Base-by-base conservation (phyloP, 2,113 vertebrate species). In the Macrotus californicus region DNA sequence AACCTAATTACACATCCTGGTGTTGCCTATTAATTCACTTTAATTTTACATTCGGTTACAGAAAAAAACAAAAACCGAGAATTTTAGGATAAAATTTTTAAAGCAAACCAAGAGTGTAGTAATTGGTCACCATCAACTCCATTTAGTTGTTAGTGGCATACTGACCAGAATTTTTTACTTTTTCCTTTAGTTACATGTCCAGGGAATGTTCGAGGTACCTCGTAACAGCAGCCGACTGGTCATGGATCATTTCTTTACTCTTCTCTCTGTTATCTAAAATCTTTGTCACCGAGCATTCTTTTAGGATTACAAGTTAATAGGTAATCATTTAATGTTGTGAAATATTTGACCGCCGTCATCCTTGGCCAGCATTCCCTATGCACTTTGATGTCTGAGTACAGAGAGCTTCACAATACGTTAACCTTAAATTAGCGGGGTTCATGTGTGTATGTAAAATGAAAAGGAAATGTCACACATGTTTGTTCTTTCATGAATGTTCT, bases 271-370 rank as follows among this genome's bases (percentile, higher is more conserved):
- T 93, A 56, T 86, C 70, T 64, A 2, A 2, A 2, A 41, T 84
- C 15, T 96, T 70, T 94, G 46, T 69, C 59, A n/a, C 76, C 96
- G 31, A 46, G 18, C 19, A 13, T 88, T 59, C 61, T 93, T 96
- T 88, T 72, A 59, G 50, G 50, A 39, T 56, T 56, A 0, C 16
- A 87, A 90, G n/a, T 95, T 92, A 87, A 69, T 88, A 85, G 61
- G 73, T 86, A 59, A 88, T 81, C 14, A 39, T 54, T 91, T 75
- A 48, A 14, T 48, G 85, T 81, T 77, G 39, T 41, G 84, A 66
- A 83, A n/a, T 75, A 59, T 89, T 92, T 95, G 90, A 59, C 15
- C 2, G 31, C 26, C 2, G 6, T 89, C 59, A 36, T 50, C 69
- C 39, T 80, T 72, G 73, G 69, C 75, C 41, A 39, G 11, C 7